These are phyloP conservation scores for Petroica traversi DNA, from an alignment of 2,113 vertebrate species.

Conservation along the genomic window DNA sequence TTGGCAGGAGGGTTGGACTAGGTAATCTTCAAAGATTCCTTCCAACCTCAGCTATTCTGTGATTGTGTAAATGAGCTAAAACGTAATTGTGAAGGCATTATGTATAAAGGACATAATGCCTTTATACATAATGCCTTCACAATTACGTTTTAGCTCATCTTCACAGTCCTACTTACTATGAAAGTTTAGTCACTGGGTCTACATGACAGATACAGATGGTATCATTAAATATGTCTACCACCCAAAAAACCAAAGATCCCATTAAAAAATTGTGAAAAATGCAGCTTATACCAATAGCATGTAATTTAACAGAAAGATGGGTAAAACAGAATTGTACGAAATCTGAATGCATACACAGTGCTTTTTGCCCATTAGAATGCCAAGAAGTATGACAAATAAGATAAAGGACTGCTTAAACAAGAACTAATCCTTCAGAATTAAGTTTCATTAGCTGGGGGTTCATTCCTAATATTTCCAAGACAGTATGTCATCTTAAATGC, in stretches of 20 bases:
- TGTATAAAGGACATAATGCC: no score
- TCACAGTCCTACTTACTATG: background rate
- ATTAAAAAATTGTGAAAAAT: background rate
- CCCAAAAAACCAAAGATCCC: background rate
- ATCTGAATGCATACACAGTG: fast-evolving
- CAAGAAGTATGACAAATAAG: background rate
- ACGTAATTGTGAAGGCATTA: background rate
- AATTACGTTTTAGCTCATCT: no score
- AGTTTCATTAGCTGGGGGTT: background rate
- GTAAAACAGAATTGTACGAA: background rate
- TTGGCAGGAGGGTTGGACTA: background rate
- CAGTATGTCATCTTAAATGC: background rate
- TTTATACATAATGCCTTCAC: no score
- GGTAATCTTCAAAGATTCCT: background rate
- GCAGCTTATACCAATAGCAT: background rate
- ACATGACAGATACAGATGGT: background rate
- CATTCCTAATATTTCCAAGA: background rate
- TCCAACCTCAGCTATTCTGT: background rate
- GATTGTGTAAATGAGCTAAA: background rate
- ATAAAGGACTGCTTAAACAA: background rate
- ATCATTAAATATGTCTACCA: background rate
- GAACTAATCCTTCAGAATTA: background rate
- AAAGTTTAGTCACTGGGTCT: background rate
- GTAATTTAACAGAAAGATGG: background rate
- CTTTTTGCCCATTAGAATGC: background rate